These are phyloP conservation scores for Ochropleura plecta DNA, from an alignment of 2,888 invertebrate species.

Conservation along the genomic window DNA sequence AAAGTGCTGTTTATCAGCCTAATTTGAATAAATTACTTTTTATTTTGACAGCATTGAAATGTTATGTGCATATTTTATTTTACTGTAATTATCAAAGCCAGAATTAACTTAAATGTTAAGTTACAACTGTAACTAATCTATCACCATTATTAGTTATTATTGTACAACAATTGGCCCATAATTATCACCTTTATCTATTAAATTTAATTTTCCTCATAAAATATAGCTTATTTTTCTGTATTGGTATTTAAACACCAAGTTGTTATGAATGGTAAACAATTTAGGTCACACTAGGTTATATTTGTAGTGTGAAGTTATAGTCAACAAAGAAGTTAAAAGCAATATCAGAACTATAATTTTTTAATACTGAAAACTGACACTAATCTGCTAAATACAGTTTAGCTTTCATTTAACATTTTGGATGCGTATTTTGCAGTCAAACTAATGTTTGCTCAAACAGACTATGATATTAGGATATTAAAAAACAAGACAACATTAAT, in stretches of 20 bases:
- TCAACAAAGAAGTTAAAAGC: background rate
- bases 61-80: background rate
- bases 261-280: constrained; percentile 11
- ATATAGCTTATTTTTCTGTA: background rate
- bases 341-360: constrained; percentile 1
- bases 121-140: background rate
- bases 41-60: background rate
- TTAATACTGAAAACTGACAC: constrained; percentile 11
- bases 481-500: background rate
- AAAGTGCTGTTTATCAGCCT: no score
- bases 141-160: background rate
- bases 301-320: background rate
- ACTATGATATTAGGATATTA: background rate
- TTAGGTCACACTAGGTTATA: background rate
- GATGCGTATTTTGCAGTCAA: constrained; percentile 17
- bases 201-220: constrained; percentile 28
- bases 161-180: background rate
- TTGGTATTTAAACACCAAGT: background rate
- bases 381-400: constrained; percentile 25
- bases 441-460: constrained; percentile 4
- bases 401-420: constrained; percentile 8
- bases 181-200: constrained; percentile 12
- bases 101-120: background rate
- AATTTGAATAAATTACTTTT: no score
- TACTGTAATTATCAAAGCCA: background rate